Percentiles rank a stretch among this genome's conserved stretches.
Conservation (phyloP, 1,140 invertebrate species). For the Telenomus remus region DNA sequence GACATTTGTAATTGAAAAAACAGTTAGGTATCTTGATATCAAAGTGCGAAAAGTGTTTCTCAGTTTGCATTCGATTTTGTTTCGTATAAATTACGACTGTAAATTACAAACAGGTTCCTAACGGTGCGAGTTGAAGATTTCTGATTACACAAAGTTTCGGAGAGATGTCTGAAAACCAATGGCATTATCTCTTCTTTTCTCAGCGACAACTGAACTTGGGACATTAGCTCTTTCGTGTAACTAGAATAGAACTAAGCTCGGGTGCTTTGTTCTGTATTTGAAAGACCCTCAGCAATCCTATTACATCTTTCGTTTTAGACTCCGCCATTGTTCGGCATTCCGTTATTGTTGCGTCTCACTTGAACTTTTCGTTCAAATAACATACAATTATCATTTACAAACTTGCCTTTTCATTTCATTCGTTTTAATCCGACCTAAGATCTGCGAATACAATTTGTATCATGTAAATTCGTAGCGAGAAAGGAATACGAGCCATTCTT, state of each 20-base stretch:
- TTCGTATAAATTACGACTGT: slow-evolving; percentile 28
- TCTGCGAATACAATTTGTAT: too few species aligned
- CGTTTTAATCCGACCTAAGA: background rate
- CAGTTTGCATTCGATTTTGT: slow-evolving; percentile 28
- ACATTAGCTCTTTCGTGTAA: slow-evolving; percentile 51
- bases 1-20: too few species aligned
- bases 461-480: too few species aligned
- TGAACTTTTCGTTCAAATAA: slow-evolving; percentile 32
- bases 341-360: slow-evolving; percentile 31
- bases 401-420: background rate
- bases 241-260: slow-evolving; percentile 40
- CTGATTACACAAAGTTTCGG: slow-evolving; percentile 50
- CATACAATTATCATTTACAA: slow-evolving; percentile 18
- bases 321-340: slow-evolving; percentile 28
- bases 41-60: too few species aligned
- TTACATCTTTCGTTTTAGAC: slow-evolving; percentile 36
- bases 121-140: slow-evolving; percentile 27
- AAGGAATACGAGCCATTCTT: too few species aligned
- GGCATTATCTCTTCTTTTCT: slow-evolving; percentile 52
- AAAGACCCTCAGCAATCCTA: slow-evolving; percentile 35
- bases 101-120: slow-evolving; percentile 35
- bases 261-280: slow-evolving; percentile 47
- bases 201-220: slow-evolving; percentile 47
- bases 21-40: too few species aligned
- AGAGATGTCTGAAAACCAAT: slow-evolving; percentile 46